phyloP scores from a whole-genome alignment of 2,113 vertebrate species.

The Isurus oxyrinchus region DNA sequence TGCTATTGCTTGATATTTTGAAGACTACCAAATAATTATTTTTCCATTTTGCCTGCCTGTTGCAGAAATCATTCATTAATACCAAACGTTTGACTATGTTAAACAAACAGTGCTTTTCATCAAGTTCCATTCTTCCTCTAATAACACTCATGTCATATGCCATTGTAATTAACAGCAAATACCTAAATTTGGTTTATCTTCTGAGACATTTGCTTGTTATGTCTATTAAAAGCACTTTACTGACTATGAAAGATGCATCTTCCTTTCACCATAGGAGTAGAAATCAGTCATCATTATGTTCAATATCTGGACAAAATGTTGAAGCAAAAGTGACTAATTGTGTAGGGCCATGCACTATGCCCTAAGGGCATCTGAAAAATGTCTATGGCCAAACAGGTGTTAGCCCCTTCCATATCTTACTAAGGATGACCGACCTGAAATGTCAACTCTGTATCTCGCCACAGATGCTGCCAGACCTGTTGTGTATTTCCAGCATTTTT shows the following conservation, averaged over 20 bases:
- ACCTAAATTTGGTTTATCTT: not conserved
- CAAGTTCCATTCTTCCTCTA: not conserved
- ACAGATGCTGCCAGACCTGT: too few species aligned
- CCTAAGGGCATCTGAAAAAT: not conserved
- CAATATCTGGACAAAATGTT: not conserved
- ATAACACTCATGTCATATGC: not conserved
- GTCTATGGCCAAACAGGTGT: not conserved
- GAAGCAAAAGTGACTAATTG: not conserved
- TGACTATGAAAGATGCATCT: not conserved
- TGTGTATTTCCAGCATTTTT: too few species aligned
- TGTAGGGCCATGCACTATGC: not conserved
- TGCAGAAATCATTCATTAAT: not conserved
- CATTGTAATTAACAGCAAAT: not conserved
- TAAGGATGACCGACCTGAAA: not conserved
- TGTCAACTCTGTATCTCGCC: not conserved
- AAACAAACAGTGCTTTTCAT: not conserved
- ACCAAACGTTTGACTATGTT: not conserved
- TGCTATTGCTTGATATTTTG: not conserved
- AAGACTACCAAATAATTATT: not conserved
- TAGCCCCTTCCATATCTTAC: not conserved
- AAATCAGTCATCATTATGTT: not conserved
- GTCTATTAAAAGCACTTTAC: not conserved
- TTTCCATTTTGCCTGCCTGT: not conserved
- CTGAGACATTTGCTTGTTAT: conserved; percentile 8
- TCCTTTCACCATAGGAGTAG: not conserved